Evolutionary conservation across 2,888 invertebrate species (phyloP), one percentile per base, ranked within the genome.

Genomic region (Podotricha telesiphe): DNA sequence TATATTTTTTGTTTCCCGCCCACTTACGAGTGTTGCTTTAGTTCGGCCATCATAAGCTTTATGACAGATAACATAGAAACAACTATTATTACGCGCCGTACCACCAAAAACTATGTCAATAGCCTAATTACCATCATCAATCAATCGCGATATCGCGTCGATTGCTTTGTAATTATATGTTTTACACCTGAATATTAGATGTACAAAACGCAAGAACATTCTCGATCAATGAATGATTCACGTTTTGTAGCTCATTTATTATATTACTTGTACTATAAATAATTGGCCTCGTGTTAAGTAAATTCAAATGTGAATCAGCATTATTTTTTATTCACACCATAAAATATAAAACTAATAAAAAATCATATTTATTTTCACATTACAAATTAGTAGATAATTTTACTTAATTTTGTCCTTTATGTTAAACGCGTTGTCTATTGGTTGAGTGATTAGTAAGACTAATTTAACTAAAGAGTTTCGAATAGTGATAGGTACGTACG

Each of bases 11-110:
- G 42, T 50, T n/a, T 53, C 40, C 51, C 62, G 51, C 11, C 55
- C 59, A 42, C 22, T 70, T 40, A 51, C 50, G 2, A 11, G 6
- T 28, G 65, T 65, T 61, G 68, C 63, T 68, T 72, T 70, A 28
- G 58, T 55, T 48, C 28, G 17, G 48, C 47, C 58, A 67, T 64
- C 67, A 69, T 70, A 40, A 73, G 67, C 64, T 71, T 73, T 63
- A 68, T 72, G 58, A 59, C 40, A 69, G 59, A 68, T 69, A 66
- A 67, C 28, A 68, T 66, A 65, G 51, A 63, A 66, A 34, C 65
- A 71, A 70, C 42, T 71, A 68, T 70, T 70, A 61, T 63, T 66
- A 62, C 15, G 28, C 10, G 51, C 11, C 13, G 47, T 71, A 61
- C 42, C 58, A 40, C 13, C 45, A n/a, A 47, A 58, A 61, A 55